These are phyloP conservation scores for Caretta caretta DNA, from an alignment of 2,113 vertebrate species.

Conservation along the genomic window DNA sequence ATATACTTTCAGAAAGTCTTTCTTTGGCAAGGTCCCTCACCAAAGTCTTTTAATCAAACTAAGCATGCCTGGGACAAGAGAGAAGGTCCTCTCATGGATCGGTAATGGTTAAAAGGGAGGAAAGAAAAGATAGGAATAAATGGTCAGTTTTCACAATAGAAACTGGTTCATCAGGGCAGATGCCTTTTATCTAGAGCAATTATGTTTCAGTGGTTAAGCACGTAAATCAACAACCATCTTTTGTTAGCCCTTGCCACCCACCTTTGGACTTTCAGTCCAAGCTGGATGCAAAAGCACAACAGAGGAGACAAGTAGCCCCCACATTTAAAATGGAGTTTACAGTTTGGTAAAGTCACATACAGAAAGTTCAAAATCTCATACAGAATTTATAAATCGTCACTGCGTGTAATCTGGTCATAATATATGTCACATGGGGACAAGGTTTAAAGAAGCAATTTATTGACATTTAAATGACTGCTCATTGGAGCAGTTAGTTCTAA, in stretches of 20 bases:
- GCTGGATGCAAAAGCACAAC: neutral
- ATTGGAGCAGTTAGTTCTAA: neutral
- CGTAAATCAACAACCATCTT: neutral
- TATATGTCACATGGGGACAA: neutral
- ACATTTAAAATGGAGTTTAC: neutral
- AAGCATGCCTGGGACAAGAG: neutral
- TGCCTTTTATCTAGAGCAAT: neutral
- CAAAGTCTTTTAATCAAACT: neutral
- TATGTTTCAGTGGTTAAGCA: neutral
- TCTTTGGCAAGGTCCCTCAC: neutral
- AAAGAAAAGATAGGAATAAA: neutral
- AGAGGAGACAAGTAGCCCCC: neutral
- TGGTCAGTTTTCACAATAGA: neutral
- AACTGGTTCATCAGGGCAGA: neutral
- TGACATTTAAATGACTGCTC: neutral
- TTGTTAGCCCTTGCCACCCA: neutral
- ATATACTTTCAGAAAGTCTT: neutral
- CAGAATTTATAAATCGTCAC: neutral
- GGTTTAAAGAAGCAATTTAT: neutral
- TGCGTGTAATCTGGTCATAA: neutral
- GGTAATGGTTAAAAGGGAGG: neutral
- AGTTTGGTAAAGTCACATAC: neutral
- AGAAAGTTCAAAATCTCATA: neutral
- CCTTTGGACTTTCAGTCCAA: neutral
- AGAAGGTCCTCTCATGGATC: neutral